These are phyloP conservation scores for Clarias gariepinus DNA, from an alignment of 2,113 vertebrate genomes.

Conservation along the genomic window DNA sequence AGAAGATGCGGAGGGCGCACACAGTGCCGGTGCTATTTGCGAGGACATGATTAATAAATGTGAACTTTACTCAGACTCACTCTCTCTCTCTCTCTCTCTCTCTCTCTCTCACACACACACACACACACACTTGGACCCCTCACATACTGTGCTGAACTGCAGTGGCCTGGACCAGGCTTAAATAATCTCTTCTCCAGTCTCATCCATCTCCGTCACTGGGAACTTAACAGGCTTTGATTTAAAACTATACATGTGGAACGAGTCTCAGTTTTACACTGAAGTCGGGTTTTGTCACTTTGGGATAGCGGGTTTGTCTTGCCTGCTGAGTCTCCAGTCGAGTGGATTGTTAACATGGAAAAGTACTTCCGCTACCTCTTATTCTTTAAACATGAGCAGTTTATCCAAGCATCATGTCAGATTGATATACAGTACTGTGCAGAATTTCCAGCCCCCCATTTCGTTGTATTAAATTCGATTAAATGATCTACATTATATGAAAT, in stretches of 20 bases:
- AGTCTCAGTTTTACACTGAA: neutral
- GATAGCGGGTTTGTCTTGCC: neutral
- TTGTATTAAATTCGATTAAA: too few relatives aligned
- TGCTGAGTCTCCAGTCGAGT: neutral
- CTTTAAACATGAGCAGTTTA: neutral
- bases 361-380: neutral
- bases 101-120: slow-evolving; percentile 32
- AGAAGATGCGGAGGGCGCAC: slow-evolving; percentile 20
- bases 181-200: slow-evolving; percentile 50
- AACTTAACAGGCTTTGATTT: neutral
- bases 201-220: neutral
- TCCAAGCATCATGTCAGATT: too few relatives aligned
- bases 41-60: slow-evolving; percentile 71
- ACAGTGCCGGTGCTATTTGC: slow-evolving; percentile 48
- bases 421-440: too few relatives aligned
- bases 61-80: slow-evolving; percentile 61
- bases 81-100: slow-evolving; percentile 45
- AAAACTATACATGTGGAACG: neutral
- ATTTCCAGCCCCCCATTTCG: too few relatives aligned
- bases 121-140: slow-evolving; percentile 11
- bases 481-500: too few relatives aligned
- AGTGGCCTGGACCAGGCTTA: neutral
- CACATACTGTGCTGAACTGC: neutral
- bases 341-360: neutral
- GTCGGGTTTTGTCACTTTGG: neutral